Percentiles rank a stretch among this genome's conserved stretches.
Conservation (phyloP, 2,888 invertebrate genomes). For the Euzophera pinguis region DNA sequence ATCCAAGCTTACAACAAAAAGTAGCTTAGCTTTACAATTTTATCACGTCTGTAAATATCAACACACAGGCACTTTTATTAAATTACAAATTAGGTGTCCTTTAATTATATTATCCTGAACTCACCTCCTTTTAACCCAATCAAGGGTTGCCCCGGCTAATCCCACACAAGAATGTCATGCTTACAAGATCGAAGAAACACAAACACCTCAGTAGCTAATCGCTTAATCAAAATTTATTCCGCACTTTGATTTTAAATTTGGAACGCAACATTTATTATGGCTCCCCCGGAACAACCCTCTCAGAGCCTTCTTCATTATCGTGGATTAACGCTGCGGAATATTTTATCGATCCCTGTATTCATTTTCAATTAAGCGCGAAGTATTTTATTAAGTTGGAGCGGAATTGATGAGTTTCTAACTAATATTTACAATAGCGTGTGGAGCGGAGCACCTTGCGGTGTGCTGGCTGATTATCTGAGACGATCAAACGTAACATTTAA, state of each 20-base stretch:
- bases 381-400: conserved; percentile 79
- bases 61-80: too few species aligned
- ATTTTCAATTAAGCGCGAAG: conserved; percentile 80
- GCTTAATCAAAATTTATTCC: conserved; percentile 80
- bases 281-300: conserved; percentile 72
- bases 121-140: conserved; percentile 18
- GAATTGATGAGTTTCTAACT: conserved; percentile 80
- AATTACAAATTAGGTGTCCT: conserved; percentile 1
- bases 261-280: conserved; percentile 78
- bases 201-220: conserved; percentile 77
- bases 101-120: not conserved
- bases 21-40: too few species aligned
- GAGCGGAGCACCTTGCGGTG: conserved; percentile 25
- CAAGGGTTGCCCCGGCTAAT: conserved; percentile 20
- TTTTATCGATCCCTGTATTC: conserved; percentile 79
- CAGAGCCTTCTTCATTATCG: conserved; percentile 69
- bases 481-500: conserved; percentile 15
- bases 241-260: conserved; percentile 80
- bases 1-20: too few species aligned
- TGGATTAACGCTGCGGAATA: conserved; percentile 78
- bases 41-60: too few species aligned
- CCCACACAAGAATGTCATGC: conserved; percentile 32
- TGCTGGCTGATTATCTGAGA: conserved; percentile 7
- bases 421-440: conserved; percentile 76
- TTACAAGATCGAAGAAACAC: conserved; percentile 60